A percentile compares a stretch with the other conserved stretches of the same genome.
phyloP scores from a whole-genome alignment of 2,797 vertebrate genomes.

The Melanitta fusca region DNA sequence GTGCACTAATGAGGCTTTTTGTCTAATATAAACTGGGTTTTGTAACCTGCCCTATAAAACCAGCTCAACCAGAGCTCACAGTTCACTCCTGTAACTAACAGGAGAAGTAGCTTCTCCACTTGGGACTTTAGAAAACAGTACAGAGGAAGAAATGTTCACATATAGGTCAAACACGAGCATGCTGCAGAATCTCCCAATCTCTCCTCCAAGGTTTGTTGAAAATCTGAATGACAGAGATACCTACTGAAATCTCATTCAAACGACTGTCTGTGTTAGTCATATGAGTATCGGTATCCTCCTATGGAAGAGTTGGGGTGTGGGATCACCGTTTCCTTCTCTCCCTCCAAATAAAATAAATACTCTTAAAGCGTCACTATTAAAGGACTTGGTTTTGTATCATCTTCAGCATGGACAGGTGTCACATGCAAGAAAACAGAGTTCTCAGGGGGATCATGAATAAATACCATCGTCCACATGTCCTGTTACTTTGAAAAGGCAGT shows the following conservation, averaged over 20 bases:
- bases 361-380: background rate
- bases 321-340: background rate
- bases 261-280: rapidly evolving
- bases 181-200: background rate
- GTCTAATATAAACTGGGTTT: rapidly evolving
- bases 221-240: background rate
- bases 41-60: background rate
- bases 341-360: background rate
- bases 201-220: background rate
- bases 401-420: rapidly evolving
- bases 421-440: background rate
- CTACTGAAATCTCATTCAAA: background rate
- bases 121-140: background rate
- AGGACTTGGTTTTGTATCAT: background rate
- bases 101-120: background rate
- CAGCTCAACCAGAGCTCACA: background rate
- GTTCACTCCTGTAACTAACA: background rate
- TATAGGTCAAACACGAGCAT: background rate
- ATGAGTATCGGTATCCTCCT: background rate
- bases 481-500: background rate
- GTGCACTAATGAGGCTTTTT: background rate
- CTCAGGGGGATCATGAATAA: background rate
- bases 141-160: background rate
- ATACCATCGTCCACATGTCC: background rate
- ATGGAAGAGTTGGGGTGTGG: background rate